These are phyloP conservation scores for Netelia inedita DNA, from an alignment of 2,888 invertebrate genomes.

Conservation along the genomic window DNA sequence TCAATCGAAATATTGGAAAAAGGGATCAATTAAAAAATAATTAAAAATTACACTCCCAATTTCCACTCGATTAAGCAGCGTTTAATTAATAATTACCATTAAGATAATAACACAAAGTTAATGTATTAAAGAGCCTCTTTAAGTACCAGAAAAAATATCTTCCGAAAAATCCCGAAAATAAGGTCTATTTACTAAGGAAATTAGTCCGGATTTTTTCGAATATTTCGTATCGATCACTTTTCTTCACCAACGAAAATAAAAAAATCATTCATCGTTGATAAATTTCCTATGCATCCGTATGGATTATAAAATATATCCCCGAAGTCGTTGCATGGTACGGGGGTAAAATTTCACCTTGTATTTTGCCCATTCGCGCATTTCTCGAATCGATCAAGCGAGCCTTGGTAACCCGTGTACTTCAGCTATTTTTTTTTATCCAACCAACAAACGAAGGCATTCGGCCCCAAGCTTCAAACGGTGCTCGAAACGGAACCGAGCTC, in stretches of 20 bases:
- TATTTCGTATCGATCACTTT: no score
- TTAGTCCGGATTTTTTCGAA: no score
- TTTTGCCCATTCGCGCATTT: constrained; percentile 21
- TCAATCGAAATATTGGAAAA: no score
- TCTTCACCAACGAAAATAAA: background rate
- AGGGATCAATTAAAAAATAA: no score
- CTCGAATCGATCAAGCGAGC: constrained; percentile 75
- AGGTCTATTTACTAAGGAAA: no score
- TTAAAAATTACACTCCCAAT: no score
- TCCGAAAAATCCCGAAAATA: no score
- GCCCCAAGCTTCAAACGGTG: constrained; percentile 3
- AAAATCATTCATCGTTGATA: background rate
- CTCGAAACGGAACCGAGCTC: background rate
- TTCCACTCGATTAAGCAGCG: no score
- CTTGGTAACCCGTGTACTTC: constrained; percentile 71
- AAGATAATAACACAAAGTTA: no score
- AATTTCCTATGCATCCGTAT: background rate
- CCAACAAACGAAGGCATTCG: constrained; percentile 13
- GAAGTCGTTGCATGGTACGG: background rate
- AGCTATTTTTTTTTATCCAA: constrained; percentile 45
- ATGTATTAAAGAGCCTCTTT: no score
- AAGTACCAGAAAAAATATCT: no score
- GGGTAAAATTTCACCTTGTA: background rate
- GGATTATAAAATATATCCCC: background rate
- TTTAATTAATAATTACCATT: no score